phyloP scores from a whole-genome alignment of 2,888 invertebrate genomes.

The Trissonchulus latispiculum region DNA sequence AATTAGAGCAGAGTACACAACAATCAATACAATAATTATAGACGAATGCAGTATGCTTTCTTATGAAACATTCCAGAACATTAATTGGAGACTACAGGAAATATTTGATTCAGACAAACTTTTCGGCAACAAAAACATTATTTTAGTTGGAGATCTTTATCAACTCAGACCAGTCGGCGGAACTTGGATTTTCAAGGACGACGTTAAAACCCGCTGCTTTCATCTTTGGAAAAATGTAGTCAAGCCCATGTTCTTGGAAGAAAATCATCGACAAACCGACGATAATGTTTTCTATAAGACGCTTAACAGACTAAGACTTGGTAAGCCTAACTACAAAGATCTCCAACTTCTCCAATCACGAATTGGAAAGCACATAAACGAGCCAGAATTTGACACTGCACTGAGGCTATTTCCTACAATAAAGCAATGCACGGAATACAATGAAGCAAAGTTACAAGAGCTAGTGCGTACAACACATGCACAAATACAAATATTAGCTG shows the following conservation, averaged over 20 bases:
- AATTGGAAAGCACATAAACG: neutral
- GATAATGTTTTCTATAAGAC: neutral
- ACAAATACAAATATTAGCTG: too few relatives aligned
- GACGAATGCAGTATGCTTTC: constrained; percentile 15
- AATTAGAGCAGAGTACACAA: neutral
- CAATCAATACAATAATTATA: neutral
- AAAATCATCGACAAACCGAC: neutral
- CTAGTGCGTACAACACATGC: too few relatives aligned
- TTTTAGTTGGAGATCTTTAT: constrained; percentile 10
- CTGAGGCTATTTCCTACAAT: neutral
- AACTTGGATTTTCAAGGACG: neutral
- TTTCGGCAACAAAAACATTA: neutral
- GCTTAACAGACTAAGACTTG: neutral
- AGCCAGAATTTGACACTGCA: neutral
- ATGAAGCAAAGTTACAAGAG: neutral
- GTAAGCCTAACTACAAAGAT: neutral
- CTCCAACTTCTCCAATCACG: neutral
- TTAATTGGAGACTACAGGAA: constrained; percentile 4
- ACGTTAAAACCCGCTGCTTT: neutral
- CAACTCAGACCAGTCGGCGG: constrained; percentile 3
- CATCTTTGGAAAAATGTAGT: constrained; percentile 3
- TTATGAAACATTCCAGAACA: neutral
- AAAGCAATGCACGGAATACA: neutral
- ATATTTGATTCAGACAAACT: neutral
- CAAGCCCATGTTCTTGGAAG: neutral